Evolutionary conservation across 2,888 invertebrate genomes (phyloP), one percentile per base, ranked within the genome.

Genomic region (Apotomis betuletana): DNA sequence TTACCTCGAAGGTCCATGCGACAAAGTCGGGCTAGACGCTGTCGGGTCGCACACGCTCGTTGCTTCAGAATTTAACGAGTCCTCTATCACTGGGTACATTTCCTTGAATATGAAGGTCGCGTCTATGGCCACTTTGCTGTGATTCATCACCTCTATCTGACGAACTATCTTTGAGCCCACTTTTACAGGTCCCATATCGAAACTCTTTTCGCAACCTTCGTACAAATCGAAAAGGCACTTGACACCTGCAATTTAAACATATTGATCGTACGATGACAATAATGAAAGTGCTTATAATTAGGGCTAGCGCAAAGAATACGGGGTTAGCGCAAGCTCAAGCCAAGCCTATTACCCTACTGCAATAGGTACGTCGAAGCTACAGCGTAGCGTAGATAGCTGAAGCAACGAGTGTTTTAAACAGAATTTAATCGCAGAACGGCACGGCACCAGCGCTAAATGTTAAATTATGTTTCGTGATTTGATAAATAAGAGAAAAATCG

Each of bases 61-160:
- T 15, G 87, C 85, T 70, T 90, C 87, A 5, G 92, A 91, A 27
- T 81, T 77, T 0, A 83, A 81, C 1, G 82, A 84, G 54, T 90
- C 90, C 67, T 88, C 88, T 0, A 77, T 79, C 27, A 80, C 74
- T 5, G 91, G 89, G 65, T 94, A 90, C 81, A 91, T 91, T 36
- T 94, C 91, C 74, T 89, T 87, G 62, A 95, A 88, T 78, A 93
- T 90, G 74, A 95, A 94, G 62, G 80, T 85, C 0, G 94, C 90
- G n/a, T 92, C 89, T n/a, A 95, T 89, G 3, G 92, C 79, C 55
- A 94, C 92, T 77, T 92, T 90, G 70, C 94, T 94, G 70, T 94
- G 91, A 78, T 95, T 96, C 79, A 94, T 87, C n/a, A 95, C 94
- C 74, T 92, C 90, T 65, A 95, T 91, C 69, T 90, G 90, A 67